Conservation (phyloP, 2,797 vertebrate genomes). For the Phalanger gymnotis region DNA sequence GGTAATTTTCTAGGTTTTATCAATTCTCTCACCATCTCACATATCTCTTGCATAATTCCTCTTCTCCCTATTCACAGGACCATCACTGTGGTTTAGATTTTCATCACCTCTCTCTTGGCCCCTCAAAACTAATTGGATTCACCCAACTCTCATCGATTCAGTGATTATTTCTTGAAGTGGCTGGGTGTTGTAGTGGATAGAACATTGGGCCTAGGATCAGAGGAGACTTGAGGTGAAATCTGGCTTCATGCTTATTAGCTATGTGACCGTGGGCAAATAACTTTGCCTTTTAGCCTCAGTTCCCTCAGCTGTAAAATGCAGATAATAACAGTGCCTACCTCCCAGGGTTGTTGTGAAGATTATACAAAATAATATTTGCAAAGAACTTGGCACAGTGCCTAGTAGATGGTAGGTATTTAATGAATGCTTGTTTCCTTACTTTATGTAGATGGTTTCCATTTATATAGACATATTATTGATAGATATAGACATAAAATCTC, state of each 20-base stretch:
- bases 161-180: neutral
- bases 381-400: neutral
- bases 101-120: neutral
- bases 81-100: neutral
- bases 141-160: neutral
- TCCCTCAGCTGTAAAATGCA: neutral
- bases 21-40: neutral
- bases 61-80: too few species aligned
- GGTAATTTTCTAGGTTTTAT: neutral
- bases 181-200: neutral
- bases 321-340: neutral
- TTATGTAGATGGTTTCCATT: neutral
- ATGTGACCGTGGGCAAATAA: neutral
- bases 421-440: neutral
- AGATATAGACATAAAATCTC: neutral
- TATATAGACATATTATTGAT: neutral
- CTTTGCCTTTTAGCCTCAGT: neutral
- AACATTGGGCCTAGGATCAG: neutral
- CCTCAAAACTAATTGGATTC: neutral
- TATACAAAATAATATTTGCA: neutral
- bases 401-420: neutral
- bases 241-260: neutral
- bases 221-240: neutral
- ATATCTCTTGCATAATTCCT: neutral
- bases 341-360: neutral